Evolutionary conservation across 1,140 invertebrate species (phyloP).

Genomic region (Drosophila cardini): DNA sequence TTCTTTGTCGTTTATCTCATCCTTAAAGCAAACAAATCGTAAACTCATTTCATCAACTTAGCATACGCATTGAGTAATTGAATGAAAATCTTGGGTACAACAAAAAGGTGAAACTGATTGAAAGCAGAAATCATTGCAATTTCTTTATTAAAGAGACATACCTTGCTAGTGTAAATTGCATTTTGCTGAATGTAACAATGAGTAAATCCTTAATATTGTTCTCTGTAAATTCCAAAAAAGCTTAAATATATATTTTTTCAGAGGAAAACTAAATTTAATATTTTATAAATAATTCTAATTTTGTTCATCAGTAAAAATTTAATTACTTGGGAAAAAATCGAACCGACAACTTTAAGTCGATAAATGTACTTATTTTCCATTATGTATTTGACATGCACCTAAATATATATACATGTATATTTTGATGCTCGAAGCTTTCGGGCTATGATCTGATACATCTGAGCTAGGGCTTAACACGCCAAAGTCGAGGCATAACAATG

Average conservation of each 20-base stretch:
- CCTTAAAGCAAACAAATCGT: conserved; percentile 4
- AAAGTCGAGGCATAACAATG: conserved; percentile 32
- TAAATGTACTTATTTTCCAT: too few species aligned
- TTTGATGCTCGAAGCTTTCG: conserved; percentile 3
- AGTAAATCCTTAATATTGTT: too few species aligned
- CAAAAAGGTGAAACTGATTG: conserved; percentile 6
- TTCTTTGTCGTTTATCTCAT: too few species aligned
- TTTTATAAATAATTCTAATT: too few species aligned
- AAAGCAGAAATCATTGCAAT: neutral
- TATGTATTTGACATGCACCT: neutral
- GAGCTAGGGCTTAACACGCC: conserved; percentile 27
- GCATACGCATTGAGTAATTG: conserved; percentile 12
- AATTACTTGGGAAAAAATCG: too few species aligned
- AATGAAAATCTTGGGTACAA: conserved; percentile 6
- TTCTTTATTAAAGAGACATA: neutral
- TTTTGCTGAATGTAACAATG: too few species aligned
- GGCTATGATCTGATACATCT: conserved; percentile 14
- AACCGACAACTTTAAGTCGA: too few species aligned
- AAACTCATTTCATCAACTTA: conserved; percentile 17
- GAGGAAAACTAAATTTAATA: too few species aligned
- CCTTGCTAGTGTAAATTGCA: too few species aligned
- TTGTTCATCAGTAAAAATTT: too few species aligned
- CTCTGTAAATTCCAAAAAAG: too few species aligned
- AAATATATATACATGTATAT: neutral
- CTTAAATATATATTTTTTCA: too few species aligned